Base-by-base conservation (phyloP, 2,797 vertebrate species). In the Iguana delicatissima region DNA sequence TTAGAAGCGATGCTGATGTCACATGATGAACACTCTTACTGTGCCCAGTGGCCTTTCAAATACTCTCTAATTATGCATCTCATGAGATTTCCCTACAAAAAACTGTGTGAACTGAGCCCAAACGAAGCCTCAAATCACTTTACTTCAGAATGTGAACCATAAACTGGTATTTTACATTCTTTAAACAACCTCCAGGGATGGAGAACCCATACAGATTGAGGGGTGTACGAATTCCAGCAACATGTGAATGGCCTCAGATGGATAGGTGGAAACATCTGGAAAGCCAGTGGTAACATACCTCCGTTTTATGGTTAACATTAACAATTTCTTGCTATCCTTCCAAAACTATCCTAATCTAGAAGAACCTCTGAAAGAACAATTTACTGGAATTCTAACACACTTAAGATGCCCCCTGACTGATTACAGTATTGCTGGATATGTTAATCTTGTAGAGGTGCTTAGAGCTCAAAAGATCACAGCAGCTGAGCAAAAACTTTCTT, bases 401-500 rank as follows among this genome's bases (percentile, higher is more conserved):
- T 62, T 52, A 12, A n/a, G 22, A 46, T 26, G 52, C 7, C n/a
- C 42, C 1, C 13, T 59, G 57, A 8, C 0, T 87, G 74, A 79
- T 87, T 32, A 52, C 24, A 16, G 46, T 50, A 81, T 57, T 42
- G 50, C 22, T 55, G 9, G 13, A 57, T 2, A 32, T 6, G 13
- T 2, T 16, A 24, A 9, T 4, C 57, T 55, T 16, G 74, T 29
- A 18, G 3, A 20, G 8, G 29, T 14, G 9, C 8, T 16, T 22
- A 0, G 8, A 67, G 29, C 14, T 55, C 64, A 59, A 84, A 0
- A 16, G 32, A 5, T 62, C 24, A 32, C 1, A 38, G 29, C 32
- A 52, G 14, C 16, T 16, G 3, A 52, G 0, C 1, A 85, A 26
- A 2, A 0, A 3, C 3, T 90, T 24, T 62, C 20, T 13, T 24